Base-by-base conservation (phyloP, 2,113 vertebrate genomes). In the Myiozetetes cayanensis region DNA sequence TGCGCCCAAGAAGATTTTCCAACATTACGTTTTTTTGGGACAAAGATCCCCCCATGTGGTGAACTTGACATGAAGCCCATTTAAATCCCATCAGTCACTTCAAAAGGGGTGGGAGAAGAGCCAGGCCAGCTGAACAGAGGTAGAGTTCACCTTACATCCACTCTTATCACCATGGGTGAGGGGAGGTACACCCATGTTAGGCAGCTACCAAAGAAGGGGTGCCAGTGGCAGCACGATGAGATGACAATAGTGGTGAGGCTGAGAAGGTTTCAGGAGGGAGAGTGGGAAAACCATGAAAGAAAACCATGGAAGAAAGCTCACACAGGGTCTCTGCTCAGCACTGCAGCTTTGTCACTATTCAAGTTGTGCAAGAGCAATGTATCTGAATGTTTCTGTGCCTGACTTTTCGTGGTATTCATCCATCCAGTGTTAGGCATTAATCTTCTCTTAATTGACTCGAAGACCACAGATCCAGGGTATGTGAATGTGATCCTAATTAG, bases 401-500 rank as follows among this genome's bases (percentile, higher is more conserved):
- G 55, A 28, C 37, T 92, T 90, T 85, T 58, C 53, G 70, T 93
- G 70, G 52, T 71, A 53, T 90, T 82, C 52, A 75, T 49, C 75
- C 41, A 75, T 7, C 33, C 71, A 31, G 47, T 17, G 25, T 56
- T 4, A 90, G 76, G 30, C 49, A 75, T 96, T 50, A 72, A 93
- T 87, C 83, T 86, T 49, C 7, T 4, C 76, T 70, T 85, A 89
- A 87, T 44, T 74, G 70, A 80, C 80, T 79, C 71, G 78, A 82
- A 91, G 94, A 41, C 79, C 3, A 20, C 71, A 79, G 78, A 88
- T 82, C 53, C 70, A 55, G 0, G 4, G 63, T 15, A 44, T 58
- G 84, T 65, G 86, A 93, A 87, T 94, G 44, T 87, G 94, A 91
- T 92, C 93, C 86, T 79, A 92, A 97, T 93, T 89, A 97, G 39